Percentiles rank a stretch among this genome's conserved stretches.
Conservation (phyloP, 1,140 invertebrate species). For the Heterodera carotae region DNA sequence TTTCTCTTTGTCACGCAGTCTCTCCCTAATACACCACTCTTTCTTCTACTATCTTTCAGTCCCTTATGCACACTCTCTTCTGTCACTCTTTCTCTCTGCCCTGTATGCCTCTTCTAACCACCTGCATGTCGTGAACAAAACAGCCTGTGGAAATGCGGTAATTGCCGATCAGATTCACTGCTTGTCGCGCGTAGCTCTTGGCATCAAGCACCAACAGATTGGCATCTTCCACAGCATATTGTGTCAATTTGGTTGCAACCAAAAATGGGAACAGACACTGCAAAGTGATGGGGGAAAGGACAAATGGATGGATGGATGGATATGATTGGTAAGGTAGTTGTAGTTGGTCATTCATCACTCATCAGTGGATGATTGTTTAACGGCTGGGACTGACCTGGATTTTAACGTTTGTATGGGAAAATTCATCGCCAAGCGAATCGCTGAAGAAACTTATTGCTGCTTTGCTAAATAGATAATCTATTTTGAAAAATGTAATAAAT, state of each 20-base stretch:
- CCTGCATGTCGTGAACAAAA: slow-evolving; percentile 62
- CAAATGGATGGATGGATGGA: neutral
- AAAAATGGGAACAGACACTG: slow-evolving; percentile 62
- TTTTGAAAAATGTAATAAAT: neutral
- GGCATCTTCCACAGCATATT: slow-evolving; percentile 59
- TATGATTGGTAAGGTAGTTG: too few species aligned
- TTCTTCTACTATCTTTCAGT: too few species aligned
- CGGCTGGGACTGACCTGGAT: slow-evolving; percentile 55
- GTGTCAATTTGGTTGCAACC: slow-evolving; percentile 64
- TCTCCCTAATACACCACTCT: too few species aligned
- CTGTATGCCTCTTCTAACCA: slow-evolving; percentile 10
- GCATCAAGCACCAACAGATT: slow-evolving; percentile 60
- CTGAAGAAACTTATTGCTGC: slow-evolving; percentile 63
- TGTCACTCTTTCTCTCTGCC: neutral
- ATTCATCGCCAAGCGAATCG: slow-evolving; percentile 60
- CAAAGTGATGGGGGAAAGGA: neutral
- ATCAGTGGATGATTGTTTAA: too few species aligned
- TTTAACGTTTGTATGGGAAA: slow-evolving; percentile 60
- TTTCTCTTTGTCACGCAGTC: too few species aligned
- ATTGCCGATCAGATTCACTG: slow-evolving; percentile 57
- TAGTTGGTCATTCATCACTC: too few species aligned
- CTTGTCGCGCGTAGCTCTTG: slow-evolving; percentile 57
- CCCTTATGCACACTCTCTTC: neutral
- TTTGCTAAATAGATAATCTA: slow-evolving; percentile 38
- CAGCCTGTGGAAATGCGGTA: slow-evolving; percentile 59